These are phyloP conservation scores for Pristionchus japonicus DNA, from an alignment of 2,888 invertebrate genomes.

Conservation along the genomic window DNA sequence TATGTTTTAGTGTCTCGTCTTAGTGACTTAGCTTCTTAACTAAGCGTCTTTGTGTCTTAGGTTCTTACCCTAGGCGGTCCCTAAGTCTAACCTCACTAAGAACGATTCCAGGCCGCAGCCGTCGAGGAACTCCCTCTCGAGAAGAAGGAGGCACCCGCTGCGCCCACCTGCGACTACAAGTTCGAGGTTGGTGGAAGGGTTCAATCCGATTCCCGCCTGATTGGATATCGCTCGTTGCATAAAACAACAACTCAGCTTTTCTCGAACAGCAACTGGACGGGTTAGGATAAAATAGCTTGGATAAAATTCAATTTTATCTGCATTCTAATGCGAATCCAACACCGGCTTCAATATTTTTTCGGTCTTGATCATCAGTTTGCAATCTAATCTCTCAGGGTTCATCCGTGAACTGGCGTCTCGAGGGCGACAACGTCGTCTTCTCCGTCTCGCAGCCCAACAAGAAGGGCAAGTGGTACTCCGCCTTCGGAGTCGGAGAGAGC, in stretches of 20 bases:
- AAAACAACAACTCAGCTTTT: no score
- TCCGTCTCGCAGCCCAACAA: slow-evolving; percentile 49
- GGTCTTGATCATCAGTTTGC: not conserved
- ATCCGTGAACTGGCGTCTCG: slow-evolving; percentile 38
- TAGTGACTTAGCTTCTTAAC: no score
- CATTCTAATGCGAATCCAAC: no score
- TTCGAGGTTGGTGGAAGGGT: not conserved
- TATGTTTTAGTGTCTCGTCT: not conserved
- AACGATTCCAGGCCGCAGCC: not conserved
- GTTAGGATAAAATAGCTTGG: no score
- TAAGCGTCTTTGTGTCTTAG: no score
- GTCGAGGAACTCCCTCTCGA: slow-evolving; percentile 20
- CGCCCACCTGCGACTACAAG: slow-evolving; percentile 42
- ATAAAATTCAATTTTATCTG: no score
- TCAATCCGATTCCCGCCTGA: not conserved
- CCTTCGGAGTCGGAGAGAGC: slow-evolving; percentile 59
- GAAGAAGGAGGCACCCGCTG: slow-evolving; percentile 45
- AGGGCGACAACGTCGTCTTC: slow-evolving; percentile 47
- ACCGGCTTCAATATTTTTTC: not conserved
- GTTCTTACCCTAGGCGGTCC: no score
- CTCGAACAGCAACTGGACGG: no score
- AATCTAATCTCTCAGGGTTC: not conserved
- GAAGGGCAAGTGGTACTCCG: slow-evolving; percentile 63
- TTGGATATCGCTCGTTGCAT: not conserved
- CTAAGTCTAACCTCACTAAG: no score